Base-by-base conservation (phyloP, 1,140 invertebrate species). In the Cyphomyrmex costatus region DNA sequence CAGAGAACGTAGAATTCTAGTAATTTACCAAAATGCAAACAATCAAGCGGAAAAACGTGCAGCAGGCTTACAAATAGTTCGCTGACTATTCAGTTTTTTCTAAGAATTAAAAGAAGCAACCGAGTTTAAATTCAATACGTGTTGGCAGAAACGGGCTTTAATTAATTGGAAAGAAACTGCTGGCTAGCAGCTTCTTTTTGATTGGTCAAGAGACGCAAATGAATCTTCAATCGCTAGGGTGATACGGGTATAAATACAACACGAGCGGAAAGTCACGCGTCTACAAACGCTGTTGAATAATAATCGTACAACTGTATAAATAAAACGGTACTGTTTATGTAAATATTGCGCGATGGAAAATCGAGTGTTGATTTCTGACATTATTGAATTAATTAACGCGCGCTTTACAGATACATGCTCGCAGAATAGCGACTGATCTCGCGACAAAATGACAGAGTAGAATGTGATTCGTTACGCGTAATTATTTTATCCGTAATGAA, bases 221-320 rank as follows among this genome's bases (percentile, higher is more conserved):
- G 36, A 42, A 42, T 42, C 36, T 42, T 7, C 36, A 42, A 42
- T 42, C 10, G 36, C 36, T 42, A 42, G 36, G 2, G 36, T 42
- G 36, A 42, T 77, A 42, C 46, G 60, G 10, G 36, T 8, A 42
- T 51, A 49, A 36, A 46, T 49, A 46, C n/a, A 53, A 49, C 24
- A 56, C 53, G 61, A 71, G 21, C 24, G 68, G 73, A 83, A 83
- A 73, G 79, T 83, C 33, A 66, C 61, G 77, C 46, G 24, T 73
- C 14, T 21, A 36, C 79, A 24, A 82, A 70, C 42, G 36, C 42
- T n/a, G 53, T 74, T 58, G 53, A 83, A 74, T 74, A 83, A 74
- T 60, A 83, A 83, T 74, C 51, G 68, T 7, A 2, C 53, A 46
- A 16, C 16, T 24, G 24, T 53, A 66, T 24, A 68, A 79, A 79